Percentiles rank a stretch among this genome's conserved stretches.
Conservation (phyloP, 2,113 vertebrate species). For the Corythaixoides concolor region DNA sequence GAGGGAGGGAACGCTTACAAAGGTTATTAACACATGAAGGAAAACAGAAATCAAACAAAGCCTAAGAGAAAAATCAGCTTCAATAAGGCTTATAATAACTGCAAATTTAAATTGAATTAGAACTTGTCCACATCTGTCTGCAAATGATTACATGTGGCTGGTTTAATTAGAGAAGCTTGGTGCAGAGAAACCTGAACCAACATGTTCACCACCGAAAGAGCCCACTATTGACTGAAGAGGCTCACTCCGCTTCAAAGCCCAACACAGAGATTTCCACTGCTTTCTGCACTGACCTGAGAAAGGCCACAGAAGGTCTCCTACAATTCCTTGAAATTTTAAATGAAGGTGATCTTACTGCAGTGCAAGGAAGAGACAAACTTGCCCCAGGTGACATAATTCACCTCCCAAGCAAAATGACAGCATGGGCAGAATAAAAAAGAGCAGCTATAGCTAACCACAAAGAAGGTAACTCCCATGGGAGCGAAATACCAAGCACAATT, state of each 20-base stretch:
- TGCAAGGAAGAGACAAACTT: not conserved
- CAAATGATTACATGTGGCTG: not conserved
- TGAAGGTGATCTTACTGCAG: not conserved
- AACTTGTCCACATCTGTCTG: not conserved
- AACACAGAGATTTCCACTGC: fast-evolving
- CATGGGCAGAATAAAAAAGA: not conserved
- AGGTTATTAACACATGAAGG: not conserved
- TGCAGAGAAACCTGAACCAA: not conserved
- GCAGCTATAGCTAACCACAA: not conserved
- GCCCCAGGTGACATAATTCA: not conserved
- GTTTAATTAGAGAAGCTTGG: not conserved
- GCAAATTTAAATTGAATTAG: not conserved
- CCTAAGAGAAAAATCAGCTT: not conserved
- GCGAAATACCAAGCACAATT: not conserved
- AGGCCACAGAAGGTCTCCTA: not conserved
- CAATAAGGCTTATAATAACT: not conserved
- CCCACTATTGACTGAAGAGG: not conserved
- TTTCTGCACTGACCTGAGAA: not conserved
- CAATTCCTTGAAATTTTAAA: not conserved
- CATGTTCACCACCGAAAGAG: fast-evolving
- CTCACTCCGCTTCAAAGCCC: not conserved
- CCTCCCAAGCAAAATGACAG: not conserved
- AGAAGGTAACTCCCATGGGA: not conserved
- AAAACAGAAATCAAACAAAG: not conserved
- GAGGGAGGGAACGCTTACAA: not conserved